A percentile compares a stretch with the other conserved stretches of the same genome.
Conservation (phyloP, 2,113 vertebrate species). For the Leiothrix lutea region DNA sequence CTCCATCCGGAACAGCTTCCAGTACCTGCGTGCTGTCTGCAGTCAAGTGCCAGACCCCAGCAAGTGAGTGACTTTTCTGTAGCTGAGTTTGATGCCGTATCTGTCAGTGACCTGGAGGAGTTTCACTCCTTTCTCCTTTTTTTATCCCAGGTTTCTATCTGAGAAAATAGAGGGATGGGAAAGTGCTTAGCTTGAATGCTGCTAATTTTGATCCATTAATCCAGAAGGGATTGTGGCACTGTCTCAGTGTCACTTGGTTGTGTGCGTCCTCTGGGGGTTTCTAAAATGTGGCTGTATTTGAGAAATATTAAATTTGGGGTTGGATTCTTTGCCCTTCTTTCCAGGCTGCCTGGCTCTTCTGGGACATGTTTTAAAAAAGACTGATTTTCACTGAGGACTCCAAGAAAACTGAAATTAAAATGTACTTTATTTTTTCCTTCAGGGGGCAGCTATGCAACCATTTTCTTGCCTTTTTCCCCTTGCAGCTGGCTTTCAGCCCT, state of each 20-base stretch:
- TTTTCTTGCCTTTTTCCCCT: background rate
- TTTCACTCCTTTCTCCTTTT: background rate
- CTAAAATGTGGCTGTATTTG: background rate
- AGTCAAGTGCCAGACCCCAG: slow-evolving; percentile 98
- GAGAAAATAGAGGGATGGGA: background rate
- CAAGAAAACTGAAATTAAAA: background rate
- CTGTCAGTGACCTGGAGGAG: background rate
- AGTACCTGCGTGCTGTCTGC: slow-evolving; percentile 92
- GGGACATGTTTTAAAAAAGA: background rate
- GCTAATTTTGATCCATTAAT: background rate
- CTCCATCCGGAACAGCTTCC: slow-evolving; percentile 97
- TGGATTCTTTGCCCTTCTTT: background rate
- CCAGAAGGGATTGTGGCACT: background rate
- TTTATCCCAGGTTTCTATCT: background rate
- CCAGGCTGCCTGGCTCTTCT: background rate
- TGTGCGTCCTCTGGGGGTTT: background rate
- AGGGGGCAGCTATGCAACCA: background rate
- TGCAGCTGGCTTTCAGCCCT: slow-evolving; percentile 94
- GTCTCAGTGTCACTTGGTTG: background rate
- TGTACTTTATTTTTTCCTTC: too few species aligned
- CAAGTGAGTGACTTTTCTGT: slow-evolving; percentile 82
- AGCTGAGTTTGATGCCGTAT: background rate
- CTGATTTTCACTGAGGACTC: background rate
- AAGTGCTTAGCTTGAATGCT: background rate
- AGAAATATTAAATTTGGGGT: background rate